Conservation (phyloP, 2,797 vertebrate genomes). For the Crocodylus rhombifer region DNA sequence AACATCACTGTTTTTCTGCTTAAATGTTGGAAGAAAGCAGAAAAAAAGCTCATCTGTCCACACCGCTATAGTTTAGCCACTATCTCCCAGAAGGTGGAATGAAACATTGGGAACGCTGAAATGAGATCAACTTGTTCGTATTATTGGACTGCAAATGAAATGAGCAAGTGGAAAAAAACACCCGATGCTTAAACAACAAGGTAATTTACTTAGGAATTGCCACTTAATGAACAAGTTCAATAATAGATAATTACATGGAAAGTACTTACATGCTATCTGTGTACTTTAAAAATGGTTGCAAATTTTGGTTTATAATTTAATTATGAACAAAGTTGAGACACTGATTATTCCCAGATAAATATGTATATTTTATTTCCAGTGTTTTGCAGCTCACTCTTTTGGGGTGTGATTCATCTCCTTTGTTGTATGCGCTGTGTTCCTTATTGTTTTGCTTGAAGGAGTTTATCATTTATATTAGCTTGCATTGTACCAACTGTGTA, state of each 20-base stretch:
- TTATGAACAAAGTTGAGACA: slow-evolving; percentile 69
- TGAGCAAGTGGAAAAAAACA: slow-evolving; percentile 58
- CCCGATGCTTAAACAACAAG: slow-evolving; percentile 56
- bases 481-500: slow-evolving; percentile 41
- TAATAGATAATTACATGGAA: slow-evolving; percentile 74
- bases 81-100: background rate
- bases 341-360: slow-evolving; percentile 65
- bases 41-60: background rate
- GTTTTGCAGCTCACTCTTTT: background rate
- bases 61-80: background rate
- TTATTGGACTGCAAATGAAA: slow-evolving; percentile 61
- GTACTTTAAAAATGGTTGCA: slow-evolving; percentile 64
- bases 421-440: slow-evolving; percentile 5
- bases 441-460: slow-evolving; percentile 52
- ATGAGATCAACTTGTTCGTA: slow-evolving; percentile 28
- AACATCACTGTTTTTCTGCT: background rate
- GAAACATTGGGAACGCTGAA: background rate
- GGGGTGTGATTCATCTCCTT: slow-evolving; percentile 29
- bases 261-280: slow-evolving; percentile 70
- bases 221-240: slow-evolving; percentile 67
- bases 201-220: slow-evolving; percentile 61
- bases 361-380: slow-evolving; percentile 11
- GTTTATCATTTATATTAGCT: slow-evolving; percentile 56
- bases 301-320: slow-evolving; percentile 74
- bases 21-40: background rate